Evolutionary conservation across 53 echinoderm and acorn worm species (phyloP).

Genomic region (Paelopatides confundens): DNA sequence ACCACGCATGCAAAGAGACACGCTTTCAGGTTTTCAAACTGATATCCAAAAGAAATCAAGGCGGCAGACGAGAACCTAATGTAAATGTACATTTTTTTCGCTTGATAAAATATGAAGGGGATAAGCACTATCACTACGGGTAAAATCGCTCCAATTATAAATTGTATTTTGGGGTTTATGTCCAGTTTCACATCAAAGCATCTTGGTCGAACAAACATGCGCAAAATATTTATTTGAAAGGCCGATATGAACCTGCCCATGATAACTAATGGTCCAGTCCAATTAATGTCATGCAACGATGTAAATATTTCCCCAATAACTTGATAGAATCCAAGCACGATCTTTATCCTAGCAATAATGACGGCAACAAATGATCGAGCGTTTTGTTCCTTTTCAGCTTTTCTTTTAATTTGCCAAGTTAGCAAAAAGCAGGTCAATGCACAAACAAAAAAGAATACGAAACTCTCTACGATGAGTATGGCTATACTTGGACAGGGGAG

Average conservation of each 20-base stretch:
- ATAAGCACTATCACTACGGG: neutral
- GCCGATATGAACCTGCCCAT: slow-evolving; percentile 14
- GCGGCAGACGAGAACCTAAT: neutral
- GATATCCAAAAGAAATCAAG: neutral
- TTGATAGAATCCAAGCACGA: slow-evolving; percentile 36
- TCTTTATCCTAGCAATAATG: slow-evolving; percentile 8
- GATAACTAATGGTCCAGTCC: slow-evolving; percentile 9
- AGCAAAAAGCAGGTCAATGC: neutral
- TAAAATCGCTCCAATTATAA: neutral
- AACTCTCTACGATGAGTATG: neutral
- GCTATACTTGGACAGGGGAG: neutral
- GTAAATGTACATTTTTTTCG: neutral
- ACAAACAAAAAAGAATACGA: neutral
- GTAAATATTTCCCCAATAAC: slow-evolving; percentile 22
- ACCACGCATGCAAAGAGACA: slow-evolving; percentile 17
- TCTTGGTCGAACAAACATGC: neutral
- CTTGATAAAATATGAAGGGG: slow-evolving; percentile 7
- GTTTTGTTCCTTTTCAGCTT: neutral
- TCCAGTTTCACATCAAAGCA: neutral
- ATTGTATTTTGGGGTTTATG: neutral
- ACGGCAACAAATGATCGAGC: neutral
- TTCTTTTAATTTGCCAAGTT: neutral
- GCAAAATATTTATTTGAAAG: slow-evolving; percentile 1
- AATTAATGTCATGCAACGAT: slow-evolving; percentile 5
- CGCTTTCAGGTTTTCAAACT: neutral